Evolutionary conservation across 2,888 invertebrate species (phyloP).

Genomic region (Pseudococcus viburni): DNA sequence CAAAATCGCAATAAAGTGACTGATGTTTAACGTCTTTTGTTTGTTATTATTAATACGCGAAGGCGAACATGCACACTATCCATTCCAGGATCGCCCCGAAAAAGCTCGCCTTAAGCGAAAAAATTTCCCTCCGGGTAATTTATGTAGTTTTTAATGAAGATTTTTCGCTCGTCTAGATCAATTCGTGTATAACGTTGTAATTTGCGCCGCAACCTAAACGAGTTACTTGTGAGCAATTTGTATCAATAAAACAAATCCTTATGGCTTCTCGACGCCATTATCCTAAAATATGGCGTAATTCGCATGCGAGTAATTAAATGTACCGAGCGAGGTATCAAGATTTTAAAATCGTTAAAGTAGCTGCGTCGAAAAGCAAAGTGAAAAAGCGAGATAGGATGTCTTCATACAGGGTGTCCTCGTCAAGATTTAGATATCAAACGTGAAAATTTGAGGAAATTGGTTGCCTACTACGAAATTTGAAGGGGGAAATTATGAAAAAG

Average conservation of each 20-base stretch:
- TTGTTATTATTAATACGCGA: constrained; percentile 13
- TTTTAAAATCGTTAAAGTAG: neutral
- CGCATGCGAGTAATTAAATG: constrained; percentile 33
- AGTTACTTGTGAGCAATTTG: constrained; percentile 20
- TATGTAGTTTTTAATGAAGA: constrained; percentile 20
- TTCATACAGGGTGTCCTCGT: neutral
- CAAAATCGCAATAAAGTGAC: constrained; percentile 57
- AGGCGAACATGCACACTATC: neutral
- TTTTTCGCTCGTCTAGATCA: constrained; percentile 8
- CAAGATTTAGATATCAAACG: too few relatives aligned
- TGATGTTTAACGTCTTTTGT: constrained; percentile 48
- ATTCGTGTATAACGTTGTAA: neutral
- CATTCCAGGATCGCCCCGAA: neutral
- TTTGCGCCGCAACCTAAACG: neutral
- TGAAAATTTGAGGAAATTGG: too few relatives aligned
- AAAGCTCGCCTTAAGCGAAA: constrained; percentile 12
- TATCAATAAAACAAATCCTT: constrained; percentile 39
- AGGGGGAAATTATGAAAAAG: too few relatives aligned
- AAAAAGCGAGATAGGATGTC: neutral
- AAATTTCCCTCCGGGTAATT: constrained; percentile 8
- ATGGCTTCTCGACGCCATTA: constrained; percentile 32
- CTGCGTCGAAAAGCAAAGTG: neutral
- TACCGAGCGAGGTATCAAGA: neutral
- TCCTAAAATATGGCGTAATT: constrained; percentile 27
- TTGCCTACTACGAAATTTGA: too few relatives aligned